Evolutionary conservation across 2,113 vertebrate species (phyloP), one percentile per base, ranked within the genome.

Genomic region (Chauna torquata): DNA sequence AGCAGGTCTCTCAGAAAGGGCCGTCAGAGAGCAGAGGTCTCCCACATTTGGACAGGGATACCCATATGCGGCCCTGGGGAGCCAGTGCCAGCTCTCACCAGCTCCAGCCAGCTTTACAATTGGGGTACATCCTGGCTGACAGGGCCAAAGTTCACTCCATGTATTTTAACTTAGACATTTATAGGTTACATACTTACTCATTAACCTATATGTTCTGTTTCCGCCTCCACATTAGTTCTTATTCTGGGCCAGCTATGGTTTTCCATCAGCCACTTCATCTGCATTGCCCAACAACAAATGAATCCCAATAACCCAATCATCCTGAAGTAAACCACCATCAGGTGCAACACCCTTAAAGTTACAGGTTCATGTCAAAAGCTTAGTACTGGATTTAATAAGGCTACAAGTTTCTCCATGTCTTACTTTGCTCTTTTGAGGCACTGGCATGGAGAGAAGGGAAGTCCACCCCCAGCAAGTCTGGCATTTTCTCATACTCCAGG

Each of bases 41-140:
- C n/a, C 58, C 34, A 27, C 27, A 2, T 28, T 55, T 0, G 0
- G 18, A 23, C n/a, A 64, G n/a, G 27, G n/a, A 68, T 7, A 8
- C 8, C 47, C 22, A 2, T 8, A 61, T 32, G 5, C 11, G 11
- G 11, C 36, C 28, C n/a, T 85, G 57, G 54, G 44, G 34, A 55
- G 10, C 6, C 36, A 4, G 22, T 24, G 24, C 15, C 80, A 89
- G 47, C 66, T 95, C 62, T 61, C 55, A 66, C 66, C 32, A 52
- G 54, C 12, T 4, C 0, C 70, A 88, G 38, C 3, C 78, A 85
- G 36, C 38, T 55, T 32, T 62, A 42, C 30, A 65, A 45, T 50
- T 55, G 32, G 49, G 40, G 14, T 36, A 69, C 23, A 55, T 16
- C 30, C 36, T 61, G 34, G 22, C n/a, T 72, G 28, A 42, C 50